These are phyloP conservation scores for Nycticryphes semicollaris DNA, from an alignment of 2,113 vertebrate species.

Conservation along the genomic window DNA sequence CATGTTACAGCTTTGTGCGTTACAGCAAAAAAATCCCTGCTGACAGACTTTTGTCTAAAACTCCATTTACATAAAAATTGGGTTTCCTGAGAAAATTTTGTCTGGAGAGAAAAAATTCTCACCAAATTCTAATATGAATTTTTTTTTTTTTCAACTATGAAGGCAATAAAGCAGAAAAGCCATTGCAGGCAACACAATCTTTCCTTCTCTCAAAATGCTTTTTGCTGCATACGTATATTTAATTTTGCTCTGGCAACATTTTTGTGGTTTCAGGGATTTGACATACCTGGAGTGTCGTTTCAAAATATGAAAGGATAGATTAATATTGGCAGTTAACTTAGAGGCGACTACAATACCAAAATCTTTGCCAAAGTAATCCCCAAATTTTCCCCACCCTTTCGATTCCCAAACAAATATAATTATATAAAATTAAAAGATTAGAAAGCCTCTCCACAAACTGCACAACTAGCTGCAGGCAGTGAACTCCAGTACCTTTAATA, in stretches of 20 bases:
- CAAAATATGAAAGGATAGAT: constrained; percentile 24
- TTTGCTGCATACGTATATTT: not conserved
- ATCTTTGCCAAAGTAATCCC: constrained; percentile 54
- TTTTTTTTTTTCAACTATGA: not conserved
- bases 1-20: accelerated
- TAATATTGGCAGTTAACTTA: constrained; percentile 41
- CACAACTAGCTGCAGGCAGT: constrained; percentile 69
- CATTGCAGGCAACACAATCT: not conserved
- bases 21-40: not conserved
- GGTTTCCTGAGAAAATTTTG: not conserved
- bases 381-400: constrained; percentile 31
- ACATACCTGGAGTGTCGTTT: not conserved
- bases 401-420: constrained; percentile 61
- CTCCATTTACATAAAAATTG: not conserved
- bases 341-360: constrained; percentile 34
- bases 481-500: constrained; percentile 28
- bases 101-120: not conserved
- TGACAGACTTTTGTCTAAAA: not conserved
- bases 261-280: constrained; percentile 43
- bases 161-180: not conserved
- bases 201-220: not conserved
- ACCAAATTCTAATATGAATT: not conserved
- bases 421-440: constrained; percentile 74
- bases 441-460: constrained; percentile 66
- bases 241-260: not conserved